Evolutionary conservation across 2,888 invertebrate species (phyloP), one percentile per base, ranked within the genome.

Genomic region (Aspidiotus destructor): DNA sequence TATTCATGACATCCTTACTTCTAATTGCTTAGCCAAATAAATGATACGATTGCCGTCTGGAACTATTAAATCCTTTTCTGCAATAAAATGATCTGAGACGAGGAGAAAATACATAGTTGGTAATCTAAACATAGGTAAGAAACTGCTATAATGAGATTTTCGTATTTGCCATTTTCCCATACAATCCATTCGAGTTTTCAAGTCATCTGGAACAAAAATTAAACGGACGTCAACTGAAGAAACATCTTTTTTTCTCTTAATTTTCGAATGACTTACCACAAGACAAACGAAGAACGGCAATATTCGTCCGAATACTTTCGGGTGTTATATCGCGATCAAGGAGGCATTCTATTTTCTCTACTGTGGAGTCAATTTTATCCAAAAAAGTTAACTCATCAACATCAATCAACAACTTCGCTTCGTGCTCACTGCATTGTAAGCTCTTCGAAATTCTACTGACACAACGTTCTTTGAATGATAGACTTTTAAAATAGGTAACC

Each of bases 141-240:
- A 11, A 9, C 16, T 16, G 10, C 16, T 55, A 5, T 16, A 16
- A 16, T 55, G 2, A 2, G n/a, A 16, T 55, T 17, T 16, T 3
- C 7, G n/a, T 1, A 55, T 17, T 15, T 15, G 10, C 55, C 55
- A 55, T 9, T 55, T n/a, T 17, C 7, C 10, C 3, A 55, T 55
- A 16, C n/a, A 10, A 55, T n/a, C 10, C 10, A 55, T n/a, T n/a
- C 55, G 55, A 2, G 2, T 15, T 17, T 55, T 15, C 55, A 55
- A 55, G 16, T 55, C 55, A 17, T 11, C 55, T 55, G n/a, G 5
- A 52, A 55, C 55, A 55, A 55, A 17, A 16, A 55, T n/a, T 55
- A 55, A 13, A 52, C n/a, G n/a, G 5, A 52, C 52, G 52, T 28
- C 2, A 15, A 52, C 1, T 3, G n/a, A 55, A 55, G 7, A 55